These are phyloP conservation scores for Perognathus longimembris DNA, from an alignment of 2,113 vertebrate genomes.

Conservation along the genomic window DNA sequence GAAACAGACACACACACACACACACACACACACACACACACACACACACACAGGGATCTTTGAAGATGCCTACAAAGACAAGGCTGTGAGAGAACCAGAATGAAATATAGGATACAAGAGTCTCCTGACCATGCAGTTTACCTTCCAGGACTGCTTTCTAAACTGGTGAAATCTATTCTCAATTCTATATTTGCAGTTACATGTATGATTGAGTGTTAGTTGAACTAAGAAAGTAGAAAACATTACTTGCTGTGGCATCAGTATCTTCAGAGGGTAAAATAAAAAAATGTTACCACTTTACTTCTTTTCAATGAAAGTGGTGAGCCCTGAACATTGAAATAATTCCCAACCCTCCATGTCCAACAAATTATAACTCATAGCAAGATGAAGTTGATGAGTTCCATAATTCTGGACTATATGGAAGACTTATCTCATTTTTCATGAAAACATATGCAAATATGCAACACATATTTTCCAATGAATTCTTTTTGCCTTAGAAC, in stretches of 20 bases:
- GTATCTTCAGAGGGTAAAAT: constrained; percentile 7
- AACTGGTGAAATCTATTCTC: not conserved
- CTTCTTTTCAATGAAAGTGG: not conserved
- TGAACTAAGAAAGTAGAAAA: not conserved
- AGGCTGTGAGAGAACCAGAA: not conserved
- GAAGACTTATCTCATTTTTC: not conserved
- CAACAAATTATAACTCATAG: not conserved
- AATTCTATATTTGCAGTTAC: not conserved
- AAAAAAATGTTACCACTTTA: not conserved
- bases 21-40: no score
- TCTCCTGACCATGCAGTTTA: not conserved
- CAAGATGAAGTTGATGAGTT: not conserved
- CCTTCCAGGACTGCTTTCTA: not conserved
- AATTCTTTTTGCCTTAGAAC: not conserved
- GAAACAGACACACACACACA: not conserved
- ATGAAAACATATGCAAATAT: not conserved
- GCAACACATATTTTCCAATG: not conserved
- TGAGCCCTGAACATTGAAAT: not conserved
- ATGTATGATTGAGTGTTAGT: not conserved
- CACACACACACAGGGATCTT: not conserved
- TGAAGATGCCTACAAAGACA: not conserved
- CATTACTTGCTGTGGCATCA: not conserved
- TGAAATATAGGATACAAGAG: not conserved
- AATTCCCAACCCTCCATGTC: not conserved
- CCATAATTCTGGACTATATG: not conserved